phyloP scores from a whole-genome alignment of 1,140 invertebrate species.

The Aplysia californica region DNA sequence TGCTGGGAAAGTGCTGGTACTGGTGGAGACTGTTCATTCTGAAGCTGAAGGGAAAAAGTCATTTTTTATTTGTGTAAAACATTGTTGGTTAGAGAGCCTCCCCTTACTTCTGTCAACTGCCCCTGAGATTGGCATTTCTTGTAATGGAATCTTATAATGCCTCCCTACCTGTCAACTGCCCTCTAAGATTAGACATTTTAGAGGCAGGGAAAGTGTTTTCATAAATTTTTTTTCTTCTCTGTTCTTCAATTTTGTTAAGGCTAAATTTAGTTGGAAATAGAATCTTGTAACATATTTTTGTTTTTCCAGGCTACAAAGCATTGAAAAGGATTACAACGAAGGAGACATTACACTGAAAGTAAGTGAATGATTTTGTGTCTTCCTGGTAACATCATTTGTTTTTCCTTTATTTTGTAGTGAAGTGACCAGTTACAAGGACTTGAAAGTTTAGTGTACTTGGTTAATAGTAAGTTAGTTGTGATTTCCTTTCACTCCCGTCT shows the following conservation, averaged over 20 bases:
- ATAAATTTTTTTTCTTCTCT: background rate
- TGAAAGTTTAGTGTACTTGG: too few species aligned
- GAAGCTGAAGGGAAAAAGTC: too few species aligned
- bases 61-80: background rate
- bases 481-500: too few species aligned
- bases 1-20: too few species aligned
- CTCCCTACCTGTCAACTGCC: background rate
- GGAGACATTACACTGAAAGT: conserved; percentile 60
- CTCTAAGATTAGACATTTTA: background rate
- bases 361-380: background rate
- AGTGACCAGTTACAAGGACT: too few species aligned
- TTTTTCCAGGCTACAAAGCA: conserved; percentile 45
- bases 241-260: background rate
- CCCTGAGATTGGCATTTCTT: background rate
- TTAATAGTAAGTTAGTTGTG: too few species aligned
- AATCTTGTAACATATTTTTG: background rate
- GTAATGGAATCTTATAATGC: too few species aligned
- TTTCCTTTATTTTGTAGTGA: too few species aligned
- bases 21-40: too few species aligned
- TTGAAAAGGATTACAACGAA: conserved; percentile 50
- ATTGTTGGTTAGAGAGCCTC: background rate
- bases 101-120: background rate
- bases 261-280: background rate
- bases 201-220: background rate
- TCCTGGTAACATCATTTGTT: background rate